These are phyloP conservation scores for Synergus umbraculus DNA, from an alignment of 2,888 invertebrate species.

Conservation along the genomic window DNA sequence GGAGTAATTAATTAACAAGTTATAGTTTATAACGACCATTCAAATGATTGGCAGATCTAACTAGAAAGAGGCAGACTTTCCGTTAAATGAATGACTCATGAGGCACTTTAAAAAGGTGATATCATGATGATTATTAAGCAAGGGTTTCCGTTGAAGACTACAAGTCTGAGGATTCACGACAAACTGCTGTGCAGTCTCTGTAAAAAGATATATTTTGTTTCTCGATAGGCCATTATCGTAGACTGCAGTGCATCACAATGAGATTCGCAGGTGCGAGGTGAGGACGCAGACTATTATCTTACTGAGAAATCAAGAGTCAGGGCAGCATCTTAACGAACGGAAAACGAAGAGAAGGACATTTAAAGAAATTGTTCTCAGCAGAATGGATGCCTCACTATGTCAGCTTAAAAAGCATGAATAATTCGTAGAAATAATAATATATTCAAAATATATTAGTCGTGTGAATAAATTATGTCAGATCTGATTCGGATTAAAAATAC, in stretches of 20 bases:
- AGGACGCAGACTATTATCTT: conserved; percentile 62
- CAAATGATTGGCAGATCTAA: conserved; percentile 1
- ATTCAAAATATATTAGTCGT: not conserved
- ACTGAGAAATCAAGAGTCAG: conserved; percentile 65
- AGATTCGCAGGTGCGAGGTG: conserved; percentile 58
- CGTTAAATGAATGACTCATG: conserved; percentile 9
- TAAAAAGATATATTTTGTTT: conserved; percentile 17
- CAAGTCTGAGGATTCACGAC: not conserved
- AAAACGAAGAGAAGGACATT: conserved; percentile 60
- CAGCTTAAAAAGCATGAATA: not conserved
- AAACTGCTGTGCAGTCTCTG: conserved; percentile 23
- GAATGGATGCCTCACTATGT: not conserved
- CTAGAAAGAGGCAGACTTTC: not conserved
- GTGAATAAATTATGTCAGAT: no score
- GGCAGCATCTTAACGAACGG: conserved; percentile 66
- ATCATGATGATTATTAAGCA: conserved; percentile 2
- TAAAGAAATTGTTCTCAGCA: not conserved
- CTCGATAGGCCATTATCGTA: conserved; percentile 12
- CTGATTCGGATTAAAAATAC: no score
- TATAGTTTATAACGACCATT: not conserved
- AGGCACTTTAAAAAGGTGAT: conserved; percentile 18
- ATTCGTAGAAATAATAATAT: not conserved
- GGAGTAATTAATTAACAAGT: no score
- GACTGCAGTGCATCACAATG: conserved; percentile 46
- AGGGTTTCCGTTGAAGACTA: not conserved